These are phyloP conservation scores for Muscidifurax raptorellus DNA, from an alignment of 1,140 invertebrate genomes.

Conservation along the genomic window DNA sequence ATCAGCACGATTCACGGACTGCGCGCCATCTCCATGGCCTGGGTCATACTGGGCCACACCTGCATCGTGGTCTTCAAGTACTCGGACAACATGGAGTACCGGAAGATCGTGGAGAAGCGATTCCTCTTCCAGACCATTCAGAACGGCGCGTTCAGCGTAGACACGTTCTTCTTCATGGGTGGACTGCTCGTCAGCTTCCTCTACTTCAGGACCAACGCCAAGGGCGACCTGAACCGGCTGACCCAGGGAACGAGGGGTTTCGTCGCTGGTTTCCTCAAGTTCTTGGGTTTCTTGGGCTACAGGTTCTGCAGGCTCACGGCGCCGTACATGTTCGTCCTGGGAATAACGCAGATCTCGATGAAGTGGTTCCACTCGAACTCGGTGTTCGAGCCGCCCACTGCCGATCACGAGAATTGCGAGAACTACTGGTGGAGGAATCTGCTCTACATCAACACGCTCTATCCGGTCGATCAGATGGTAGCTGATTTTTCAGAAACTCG, in stretches of 20 bases:
- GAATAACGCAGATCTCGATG: slow-evolving; percentile 86
- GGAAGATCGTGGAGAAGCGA: slow-evolving; percentile 86
- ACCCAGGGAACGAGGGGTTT: slow-evolving; percentile 84
- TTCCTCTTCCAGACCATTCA: slow-evolving; percentile 89
- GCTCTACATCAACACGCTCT: slow-evolving; percentile 89
- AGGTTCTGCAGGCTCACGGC: slow-evolving; percentile 87
- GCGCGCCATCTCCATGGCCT: slow-evolving; percentile 90
- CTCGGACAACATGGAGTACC: slow-evolving; percentile 88
- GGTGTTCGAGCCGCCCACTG: slow-evolving; percentile 87
- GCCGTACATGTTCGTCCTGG: slow-evolving; percentile 89
- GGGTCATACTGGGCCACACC: slow-evolving; percentile 94
- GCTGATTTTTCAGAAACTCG: slow-evolving; percentile 58
- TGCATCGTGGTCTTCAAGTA: slow-evolving; percentile 90
- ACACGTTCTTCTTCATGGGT: slow-evolving; percentile 93
- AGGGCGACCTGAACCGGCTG: slow-evolving; percentile 85
- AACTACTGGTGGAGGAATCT: slow-evolving; percentile 92
- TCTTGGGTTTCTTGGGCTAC: slow-evolving; percentile 86
- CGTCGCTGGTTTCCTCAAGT: slow-evolving; percentile 83
- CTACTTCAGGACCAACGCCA: slow-evolving; percentile 89
- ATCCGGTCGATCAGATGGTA: slow-evolving; percentile 91
- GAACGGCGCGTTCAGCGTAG: slow-evolving; percentile 92
- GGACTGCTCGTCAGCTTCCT: slow-evolving; percentile 88
- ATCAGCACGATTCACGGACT: slow-evolving; percentile 89
- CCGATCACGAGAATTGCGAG: slow-evolving; percentile 87
- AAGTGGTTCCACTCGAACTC: slow-evolving; percentile 88